Evolutionary conservation across 2,797 vertebrate species (phyloP).

Genomic region (Poecilia wingei): DNA sequence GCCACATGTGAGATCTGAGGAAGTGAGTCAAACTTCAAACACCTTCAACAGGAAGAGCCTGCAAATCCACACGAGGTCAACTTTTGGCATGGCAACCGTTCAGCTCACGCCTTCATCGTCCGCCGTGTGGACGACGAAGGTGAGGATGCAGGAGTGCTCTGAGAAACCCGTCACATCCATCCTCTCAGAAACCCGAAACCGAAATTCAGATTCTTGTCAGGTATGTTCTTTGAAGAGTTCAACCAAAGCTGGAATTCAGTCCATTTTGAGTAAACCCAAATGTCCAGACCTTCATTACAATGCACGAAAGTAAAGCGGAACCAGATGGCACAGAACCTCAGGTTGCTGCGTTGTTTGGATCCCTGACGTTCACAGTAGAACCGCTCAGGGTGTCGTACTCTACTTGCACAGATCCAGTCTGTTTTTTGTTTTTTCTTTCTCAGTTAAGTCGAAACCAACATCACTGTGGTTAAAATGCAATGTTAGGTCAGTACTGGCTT

Average conservation of each 20-base stretch:
- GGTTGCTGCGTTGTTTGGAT: slow-evolving; percentile 25
- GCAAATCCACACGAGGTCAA: slow-evolving; percentile 68
- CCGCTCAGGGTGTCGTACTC: slow-evolving; percentile 13
- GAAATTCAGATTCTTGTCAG: slow-evolving; percentile 19
- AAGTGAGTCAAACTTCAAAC: slow-evolving; percentile 67
- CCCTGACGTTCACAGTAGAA: slow-evolving; percentile 52
- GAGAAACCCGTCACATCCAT: slow-evolving; percentile 37
- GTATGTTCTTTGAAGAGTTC: slow-evolving; percentile 40
- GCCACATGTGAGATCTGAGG: slow-evolving; percentile 74
- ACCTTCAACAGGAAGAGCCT: slow-evolving; percentile 42
- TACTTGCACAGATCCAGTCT: not conserved
- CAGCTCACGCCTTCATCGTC: slow-evolving; percentile 59
- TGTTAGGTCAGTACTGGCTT: slow-evolving; percentile 34
- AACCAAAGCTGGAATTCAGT: slow-evolving; percentile 29
- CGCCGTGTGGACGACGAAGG: slow-evolving; percentile 14
- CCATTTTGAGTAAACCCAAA: slow-evolving; percentile 50
- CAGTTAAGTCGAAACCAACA: not conserved
- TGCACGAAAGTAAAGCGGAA: slow-evolving; percentile 53
- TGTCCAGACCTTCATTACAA: slow-evolving; percentile 32
- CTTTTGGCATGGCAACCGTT: slow-evolving; percentile 53
- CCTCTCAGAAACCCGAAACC: slow-evolving; percentile 53
- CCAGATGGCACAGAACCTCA: slow-evolving; percentile 48
- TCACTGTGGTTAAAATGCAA: slow-evolving; percentile 22
- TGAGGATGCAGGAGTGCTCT: slow-evolving; percentile 18
- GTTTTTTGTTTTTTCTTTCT: not conserved